Percentiles rank a stretch among this genome's conserved stretches.
Evolutionary conservation across 2,888 invertebrate species (phyloP).

Genomic region (Noctuana brunneofusca): DNA sequence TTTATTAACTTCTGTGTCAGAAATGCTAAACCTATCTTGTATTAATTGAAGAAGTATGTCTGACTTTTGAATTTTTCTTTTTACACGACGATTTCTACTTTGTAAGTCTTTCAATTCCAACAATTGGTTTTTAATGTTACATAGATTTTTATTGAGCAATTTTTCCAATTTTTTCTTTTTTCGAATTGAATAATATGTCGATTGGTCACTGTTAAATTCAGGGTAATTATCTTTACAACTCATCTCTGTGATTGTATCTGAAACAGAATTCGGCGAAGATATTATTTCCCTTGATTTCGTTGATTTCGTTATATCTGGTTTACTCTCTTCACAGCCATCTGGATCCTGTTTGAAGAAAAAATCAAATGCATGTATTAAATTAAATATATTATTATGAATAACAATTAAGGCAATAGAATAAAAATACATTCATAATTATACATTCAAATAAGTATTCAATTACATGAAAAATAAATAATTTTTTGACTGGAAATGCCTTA

Average conservation of each 20-base stretch:
- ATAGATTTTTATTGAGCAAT: neutral
- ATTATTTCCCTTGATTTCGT: neutral
- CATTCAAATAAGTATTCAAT: neutral
- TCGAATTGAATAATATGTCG: neutral
- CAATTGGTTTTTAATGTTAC: neutral
- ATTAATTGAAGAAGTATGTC: neutral
- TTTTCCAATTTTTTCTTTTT: neutral
- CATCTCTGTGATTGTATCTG: neutral
- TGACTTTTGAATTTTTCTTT: neutral
- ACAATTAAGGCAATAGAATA: too few species aligned
- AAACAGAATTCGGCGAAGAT: neutral
- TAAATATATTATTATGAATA: too few species aligned
- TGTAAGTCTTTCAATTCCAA: neutral
- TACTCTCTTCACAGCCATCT: neutral
- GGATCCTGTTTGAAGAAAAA: neutral
- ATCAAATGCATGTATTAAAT: too few species aligned
- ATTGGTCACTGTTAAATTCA: neutral
- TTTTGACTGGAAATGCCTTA: neutral
- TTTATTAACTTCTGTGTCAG: too few species aligned
- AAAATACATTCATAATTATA: too few species aligned
- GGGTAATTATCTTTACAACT: neutral
- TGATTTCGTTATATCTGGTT: too few species aligned
- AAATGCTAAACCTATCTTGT: neutral
- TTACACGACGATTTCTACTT: neutral
- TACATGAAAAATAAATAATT: neutral